Percentiles rank a stretch among this genome's conserved stretches.
These are phyloP conservation scores for Phalanger gymnotis DNA, from an alignment of 2,797 vertebrate species.

Conservation along the genomic window DNA sequence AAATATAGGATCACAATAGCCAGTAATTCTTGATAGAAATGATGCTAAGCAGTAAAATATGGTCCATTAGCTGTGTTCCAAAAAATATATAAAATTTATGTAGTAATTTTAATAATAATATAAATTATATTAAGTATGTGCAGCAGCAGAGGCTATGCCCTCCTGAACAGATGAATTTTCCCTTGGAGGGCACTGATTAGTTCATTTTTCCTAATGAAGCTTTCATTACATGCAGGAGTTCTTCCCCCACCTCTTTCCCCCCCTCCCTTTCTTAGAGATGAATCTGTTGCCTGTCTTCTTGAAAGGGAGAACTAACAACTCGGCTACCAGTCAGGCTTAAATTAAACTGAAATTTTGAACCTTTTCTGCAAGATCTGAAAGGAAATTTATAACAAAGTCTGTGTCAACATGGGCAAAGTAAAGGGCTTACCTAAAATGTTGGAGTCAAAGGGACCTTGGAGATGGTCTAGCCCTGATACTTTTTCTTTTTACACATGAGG, in stretches of 20 bases:
- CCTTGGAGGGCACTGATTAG: conserved; percentile 80
- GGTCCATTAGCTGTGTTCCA: conserved; percentile 82
- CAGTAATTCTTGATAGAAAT: conserved; percentile 81
- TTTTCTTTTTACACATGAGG: conserved; percentile 15
- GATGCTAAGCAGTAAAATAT: conserved; percentile 82
- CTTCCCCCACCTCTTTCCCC: conserved; percentile 62
- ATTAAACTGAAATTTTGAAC: conserved; percentile 74
- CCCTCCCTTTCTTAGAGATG: conserved; percentile 73
- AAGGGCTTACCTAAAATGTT: not conserved
- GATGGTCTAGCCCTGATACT: not conserved
- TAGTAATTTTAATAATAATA: conserved; percentile 84
- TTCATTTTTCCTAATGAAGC: conserved; percentile 84
- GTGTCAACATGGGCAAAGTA: not conserved
- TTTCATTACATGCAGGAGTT: conserved; percentile 79
- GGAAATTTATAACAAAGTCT: conserved; percentile 28
- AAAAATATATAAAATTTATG: conserved; percentile 82
- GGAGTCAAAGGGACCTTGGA: not conserved
- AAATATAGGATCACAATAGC: conserved; percentile 76
- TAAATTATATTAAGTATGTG: conserved; percentile 82
- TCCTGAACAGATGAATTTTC: conserved; percentile 81
- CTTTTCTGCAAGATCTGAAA: conserved; percentile 59
- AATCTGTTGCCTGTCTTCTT: conserved; percentile 75
- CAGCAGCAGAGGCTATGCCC: conserved; percentile 77
- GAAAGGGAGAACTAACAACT: conserved; percentile 41
- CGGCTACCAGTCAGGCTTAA: not conserved